Evolutionary conservation across 2,113 vertebrate genomes (phyloP).

Genomic region (Platysteira castanea): DNA sequence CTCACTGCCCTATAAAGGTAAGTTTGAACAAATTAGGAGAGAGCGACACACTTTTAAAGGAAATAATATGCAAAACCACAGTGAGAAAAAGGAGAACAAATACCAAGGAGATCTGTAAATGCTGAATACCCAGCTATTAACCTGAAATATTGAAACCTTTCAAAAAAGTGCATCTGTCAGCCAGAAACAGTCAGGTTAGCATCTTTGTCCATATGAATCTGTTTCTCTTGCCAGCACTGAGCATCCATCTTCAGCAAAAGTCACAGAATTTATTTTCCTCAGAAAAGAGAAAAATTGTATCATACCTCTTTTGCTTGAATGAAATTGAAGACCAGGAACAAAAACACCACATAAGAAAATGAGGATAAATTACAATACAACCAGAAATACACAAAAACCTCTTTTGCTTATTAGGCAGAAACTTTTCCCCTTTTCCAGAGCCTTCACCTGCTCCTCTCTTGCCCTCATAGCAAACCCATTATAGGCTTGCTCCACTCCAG

Average conservation of each 20-base stretch:
- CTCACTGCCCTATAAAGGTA: background rate
- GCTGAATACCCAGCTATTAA: background rate
- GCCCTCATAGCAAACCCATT: rapidly evolving
- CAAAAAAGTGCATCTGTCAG: background rate
- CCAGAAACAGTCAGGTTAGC: background rate
- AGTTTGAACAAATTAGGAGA: background rate
- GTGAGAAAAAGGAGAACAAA: background rate
- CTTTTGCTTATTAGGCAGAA: background rate
- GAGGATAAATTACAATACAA: background rate
- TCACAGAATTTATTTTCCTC: background rate
- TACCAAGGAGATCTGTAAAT: background rate
- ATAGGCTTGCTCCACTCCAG: background rate
- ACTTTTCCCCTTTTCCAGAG: background rate
- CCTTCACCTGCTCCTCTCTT: background rate
- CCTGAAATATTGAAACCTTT: background rate
- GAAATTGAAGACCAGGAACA: background rate
- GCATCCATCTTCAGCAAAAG: background rate
- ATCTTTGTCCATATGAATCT: background rate
- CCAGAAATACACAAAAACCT: rapidly evolving
- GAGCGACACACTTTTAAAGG: background rate
- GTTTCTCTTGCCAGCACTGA: background rate
- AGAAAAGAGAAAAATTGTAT: background rate
- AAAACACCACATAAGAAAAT: background rate
- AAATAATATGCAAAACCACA: background rate
- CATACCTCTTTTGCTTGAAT: background rate